These are phyloP conservation scores for Ellobius talpinus DNA, from an alignment of 2,113 vertebrate species.

Conservation along the genomic window DNA sequence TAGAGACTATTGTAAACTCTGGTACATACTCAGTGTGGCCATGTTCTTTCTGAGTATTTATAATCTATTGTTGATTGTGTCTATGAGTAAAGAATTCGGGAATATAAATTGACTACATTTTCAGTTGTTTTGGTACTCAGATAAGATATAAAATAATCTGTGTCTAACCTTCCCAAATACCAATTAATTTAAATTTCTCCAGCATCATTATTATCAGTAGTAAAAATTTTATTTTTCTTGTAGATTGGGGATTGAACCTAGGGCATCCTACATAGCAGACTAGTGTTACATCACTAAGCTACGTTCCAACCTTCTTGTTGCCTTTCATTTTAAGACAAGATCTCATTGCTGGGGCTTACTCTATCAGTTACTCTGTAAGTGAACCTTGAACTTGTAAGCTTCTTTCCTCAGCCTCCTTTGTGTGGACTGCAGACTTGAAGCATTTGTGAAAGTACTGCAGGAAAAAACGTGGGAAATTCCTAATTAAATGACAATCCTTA, in stretches of 20 bases:
- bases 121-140: not conserved
- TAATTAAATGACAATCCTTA: not conserved
- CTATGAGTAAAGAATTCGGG: not conserved
- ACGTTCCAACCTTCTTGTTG: not conserved
- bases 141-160: not conserved
- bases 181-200: slow-evolving; percentile 6
- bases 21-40: not conserved
- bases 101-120: not conserved
- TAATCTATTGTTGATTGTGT: not conserved
- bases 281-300: not conserved
- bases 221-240: not conserved
- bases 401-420: not conserved
- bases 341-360: not conserved
- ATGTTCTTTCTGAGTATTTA: not conserved
- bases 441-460: not conserved
- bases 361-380: not conserved
- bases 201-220: not conserved
- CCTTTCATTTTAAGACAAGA: not conserved
- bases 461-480: not conserved
- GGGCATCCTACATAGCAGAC: not conserved
- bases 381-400: not conserved
- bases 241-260: not conserved
- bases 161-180: not conserved
- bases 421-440: not conserved
- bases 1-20: not conserved